A percentile compares a stretch with the other conserved stretches of the same genome.
phyloP scores from a whole-genome alignment of 2,888 invertebrate species.

The Sesia apiformis region DNA sequence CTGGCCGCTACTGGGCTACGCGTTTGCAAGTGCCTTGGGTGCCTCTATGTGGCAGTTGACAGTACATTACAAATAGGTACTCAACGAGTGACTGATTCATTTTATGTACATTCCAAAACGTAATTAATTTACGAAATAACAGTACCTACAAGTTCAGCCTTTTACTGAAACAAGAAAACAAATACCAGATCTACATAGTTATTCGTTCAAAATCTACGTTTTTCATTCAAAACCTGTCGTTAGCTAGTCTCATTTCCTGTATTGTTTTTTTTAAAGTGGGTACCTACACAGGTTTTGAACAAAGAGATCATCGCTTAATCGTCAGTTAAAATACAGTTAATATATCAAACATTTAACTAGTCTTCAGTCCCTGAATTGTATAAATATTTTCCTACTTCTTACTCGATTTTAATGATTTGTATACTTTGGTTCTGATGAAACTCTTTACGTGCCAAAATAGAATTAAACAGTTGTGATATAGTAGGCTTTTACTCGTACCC shows the following conservation, averaged over 20 bases:
- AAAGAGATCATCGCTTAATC: conserved; percentile 63
- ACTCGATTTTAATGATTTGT: conserved; percentile 73
- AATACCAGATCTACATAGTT: conserved; percentile 47
- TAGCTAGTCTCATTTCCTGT: conserved; percentile 54
- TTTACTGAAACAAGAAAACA: conserved; percentile 36
- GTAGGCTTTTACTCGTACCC: conserved; percentile 70
- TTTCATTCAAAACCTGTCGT: conserved; percentile 70
- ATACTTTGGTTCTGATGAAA: conserved; percentile 75
- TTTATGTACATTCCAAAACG: conserved; percentile 35
- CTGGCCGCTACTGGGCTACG: conserved; percentile 20
- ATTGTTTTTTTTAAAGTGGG: conserved; percentile 32
- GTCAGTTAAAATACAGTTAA: conserved; percentile 71
- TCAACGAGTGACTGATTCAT: conserved; percentile 23
- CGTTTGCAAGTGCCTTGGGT: conserved; percentile 23
- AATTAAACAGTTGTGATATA: conserved; percentile 74
- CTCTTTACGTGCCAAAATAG: conserved; percentile 72
- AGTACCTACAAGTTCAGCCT: conserved; percentile 44
- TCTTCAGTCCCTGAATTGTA: conserved; percentile 74
- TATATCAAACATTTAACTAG: conserved; percentile 74
- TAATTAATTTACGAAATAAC: conserved; percentile 35
- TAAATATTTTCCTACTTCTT: conserved; percentile 74
- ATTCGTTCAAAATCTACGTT: conserved; percentile 57
- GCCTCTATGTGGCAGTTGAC: conserved; percentile 26
- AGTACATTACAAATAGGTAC: conserved; percentile 14
- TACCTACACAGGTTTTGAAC: conserved; percentile 64